Evolutionary conservation across 1,140 invertebrate species (phyloP).

Genomic region (Agraylea sexmaculata): DNA sequence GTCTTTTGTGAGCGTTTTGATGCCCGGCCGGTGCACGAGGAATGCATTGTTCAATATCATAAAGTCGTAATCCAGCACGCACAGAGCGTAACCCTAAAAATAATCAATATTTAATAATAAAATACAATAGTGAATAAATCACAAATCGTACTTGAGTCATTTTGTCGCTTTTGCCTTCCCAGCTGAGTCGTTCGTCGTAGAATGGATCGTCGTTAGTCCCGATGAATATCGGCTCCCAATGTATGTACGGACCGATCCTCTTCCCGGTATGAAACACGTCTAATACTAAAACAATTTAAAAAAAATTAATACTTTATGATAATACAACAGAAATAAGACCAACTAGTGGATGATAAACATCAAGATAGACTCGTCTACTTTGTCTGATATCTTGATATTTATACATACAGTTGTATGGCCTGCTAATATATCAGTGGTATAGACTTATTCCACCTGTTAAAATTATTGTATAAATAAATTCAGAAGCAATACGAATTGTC

Average conservation of each 20-base stretch:
- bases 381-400: too few species aligned
- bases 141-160: slow-evolving; percentile 78
- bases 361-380: too few species aligned
- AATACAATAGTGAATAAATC: too few species aligned
- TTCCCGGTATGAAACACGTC: slow-evolving; percentile 77
- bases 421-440: too few species aligned
- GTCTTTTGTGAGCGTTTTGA: slow-evolving; percentile 69
- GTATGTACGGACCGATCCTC: slow-evolving; percentile 59
- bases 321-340: too few species aligned
- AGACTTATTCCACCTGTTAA: too few species aligned
- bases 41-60: slow-evolving; percentile 84
- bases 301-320: too few species aligned
- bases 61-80: slow-evolving; percentile 80
- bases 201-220: slow-evolving; percentile 75
- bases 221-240: slow-evolving; percentile 86
- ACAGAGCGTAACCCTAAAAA: slow-evolving; percentile 73
- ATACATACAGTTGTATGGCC: too few species aligned
- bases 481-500: too few species aligned
- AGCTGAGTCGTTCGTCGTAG: slow-evolving; percentile 76
- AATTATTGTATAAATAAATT: too few species aligned
- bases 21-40: slow-evolving; percentile 76
- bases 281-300: slow-evolving; percentile 37
- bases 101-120: slow-evolving; percentile 18
- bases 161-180: slow-evolving; percentile 83
- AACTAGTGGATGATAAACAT: too few species aligned